Base-by-base conservation (phyloP, 2,113 vertebrate genomes). In the Struthio camelus region DNA sequence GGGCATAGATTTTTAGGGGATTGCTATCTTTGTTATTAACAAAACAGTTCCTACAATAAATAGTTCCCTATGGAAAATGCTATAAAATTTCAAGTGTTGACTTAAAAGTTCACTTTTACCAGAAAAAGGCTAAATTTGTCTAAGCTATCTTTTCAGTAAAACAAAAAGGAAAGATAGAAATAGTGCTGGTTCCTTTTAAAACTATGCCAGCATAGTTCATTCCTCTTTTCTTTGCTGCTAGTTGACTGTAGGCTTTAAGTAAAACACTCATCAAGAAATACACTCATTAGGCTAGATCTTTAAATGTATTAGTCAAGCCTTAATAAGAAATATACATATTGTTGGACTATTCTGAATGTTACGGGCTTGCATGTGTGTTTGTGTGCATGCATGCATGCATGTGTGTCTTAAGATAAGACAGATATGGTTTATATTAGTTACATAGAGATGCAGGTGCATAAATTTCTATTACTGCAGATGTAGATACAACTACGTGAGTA, bases 341-440 rank as follows among this genome's bases (percentile, higher is more conserved):
- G 24, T 27, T 48, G 30, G 16, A 58, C 12, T 58, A 32, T 42
- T 58, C 16, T 71, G 71, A 64, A 42, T 44, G 4, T 30, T 64
- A n/a, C 15, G 18, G 59, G 22, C 66, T 48, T 66, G 22, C 51
- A 44, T 15, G 19, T 44, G 6, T n/a, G 36, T 12, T 3, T 30
- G 13, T 44, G 8, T 38, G 9, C 4, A 4, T 20, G 4, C 9
- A 40, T 0, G 0, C 20, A 58, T 5, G 2, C 13, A 56, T 17
- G 5, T 36, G 15, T 56, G 20, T 48, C 10, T 84, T 48, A 56
- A 71, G 48, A 66, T 40, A 46, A 73, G 27, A 7, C 34, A 65
- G n/a, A 50, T 38, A 28, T 27, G 28, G 5, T 44, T 70, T 50
- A 18, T 71, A 27, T 50, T 46, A 67, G 42, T 20, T 50, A 34